Evolutionary conservation across 1,140 invertebrate genomes (phyloP), one percentile per base, ranked within the genome.

Genomic region (Caenorhabditis remanei): DNA sequence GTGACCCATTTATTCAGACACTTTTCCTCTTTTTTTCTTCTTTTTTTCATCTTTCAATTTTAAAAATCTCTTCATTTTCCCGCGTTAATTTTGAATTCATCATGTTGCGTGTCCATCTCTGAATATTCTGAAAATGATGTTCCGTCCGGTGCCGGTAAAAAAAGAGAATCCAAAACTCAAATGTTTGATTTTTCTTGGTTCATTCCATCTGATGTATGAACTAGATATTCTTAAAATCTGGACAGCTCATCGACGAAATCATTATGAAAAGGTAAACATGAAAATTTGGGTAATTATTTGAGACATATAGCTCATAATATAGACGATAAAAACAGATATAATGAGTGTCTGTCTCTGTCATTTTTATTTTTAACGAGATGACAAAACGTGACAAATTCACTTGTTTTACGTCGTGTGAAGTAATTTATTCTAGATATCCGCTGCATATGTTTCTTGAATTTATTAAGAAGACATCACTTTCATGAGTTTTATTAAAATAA

Each of bases 221-320:
- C 71, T 50, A 50, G 43, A 50, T 79, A 79, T 48, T 79, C 71
- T 48, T 8, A 50, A 79, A 79, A 79, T 79, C n/a, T 79, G 71
- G 71, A 50, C 43, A 79, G 43, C 71, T 79, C 71, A 79, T 79
- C 43, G 71, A 79, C 50, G 13, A 21, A n/a, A 53, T 79, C 46
- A 50, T 50, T 13, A 79, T 24, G n/a, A 79, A 50, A 79, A 50
- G 71, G 46, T 50, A 79, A 48, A 24, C 11, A 79, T 19, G 41
- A 71, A 79, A 79, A 50, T 79, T 50, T 50, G 71, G 71, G 19
- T 79, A 79, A 50, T 79, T 50, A 79, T 50, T 5, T 11, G 61
- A n/a, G n/a, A 58, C n/a, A 8, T 32, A 8, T 32, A 9, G 8
- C 13, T 21, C 11, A 21, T 13, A 14, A 63, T 13, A 40, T 7